These are phyloP conservation scores for Zaprionus nigranus DNA, from an alignment of 1,140 invertebrate genomes.

Conservation along the genomic window DNA sequence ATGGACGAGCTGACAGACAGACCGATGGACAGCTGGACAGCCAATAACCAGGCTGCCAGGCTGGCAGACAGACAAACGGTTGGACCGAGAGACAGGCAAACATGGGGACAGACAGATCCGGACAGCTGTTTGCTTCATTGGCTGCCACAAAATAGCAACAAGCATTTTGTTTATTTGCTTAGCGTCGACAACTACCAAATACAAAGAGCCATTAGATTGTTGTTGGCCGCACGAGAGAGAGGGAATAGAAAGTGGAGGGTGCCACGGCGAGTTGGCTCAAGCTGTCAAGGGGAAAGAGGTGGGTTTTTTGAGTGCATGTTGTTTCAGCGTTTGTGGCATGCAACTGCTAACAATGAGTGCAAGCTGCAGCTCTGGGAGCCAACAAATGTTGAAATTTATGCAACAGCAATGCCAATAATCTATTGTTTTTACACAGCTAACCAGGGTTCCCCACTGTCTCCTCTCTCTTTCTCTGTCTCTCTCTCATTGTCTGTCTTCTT, in stretches of 20 bases:
- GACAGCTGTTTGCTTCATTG: slow-evolving; percentile 78
- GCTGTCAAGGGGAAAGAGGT: not conserved
- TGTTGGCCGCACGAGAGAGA: not conserved
- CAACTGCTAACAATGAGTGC: slow-evolving; percentile 52
- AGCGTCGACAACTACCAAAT: slow-evolving; percentile 61
- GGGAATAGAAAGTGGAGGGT: not conserved
- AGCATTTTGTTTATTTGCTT: slow-evolving; percentile 81
- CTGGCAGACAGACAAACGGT: slow-evolving; percentile 36
- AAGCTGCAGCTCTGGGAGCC: slow-evolving; percentile 25
- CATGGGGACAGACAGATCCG: slow-evolving; percentile 18
- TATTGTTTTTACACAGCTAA: slow-evolving; percentile 59
- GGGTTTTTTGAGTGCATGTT: slow-evolving; percentile 76
- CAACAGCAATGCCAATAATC: slow-evolving; percentile 68
- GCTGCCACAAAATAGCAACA: slow-evolving; percentile 82
- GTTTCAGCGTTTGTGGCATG: slow-evolving; percentile 78
- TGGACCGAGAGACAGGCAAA: slow-evolving; percentile 36
- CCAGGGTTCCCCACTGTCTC: no score
- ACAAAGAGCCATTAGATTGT: slow-evolving; percentile 57
- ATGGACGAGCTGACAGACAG: slow-evolving; percentile 35
- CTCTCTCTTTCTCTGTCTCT: not conserved
- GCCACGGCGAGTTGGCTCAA: slow-evolving; percentile 21
- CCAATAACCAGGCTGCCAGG: not conserved
- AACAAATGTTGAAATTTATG: slow-evolving; percentile 68
- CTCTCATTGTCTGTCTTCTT: not conserved
- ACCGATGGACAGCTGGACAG: not conserved